Evolutionary conservation across 2,113 vertebrate species (phyloP), one percentile per base, ranked within the genome.

Genomic region (Myocastor coypus): DNA sequence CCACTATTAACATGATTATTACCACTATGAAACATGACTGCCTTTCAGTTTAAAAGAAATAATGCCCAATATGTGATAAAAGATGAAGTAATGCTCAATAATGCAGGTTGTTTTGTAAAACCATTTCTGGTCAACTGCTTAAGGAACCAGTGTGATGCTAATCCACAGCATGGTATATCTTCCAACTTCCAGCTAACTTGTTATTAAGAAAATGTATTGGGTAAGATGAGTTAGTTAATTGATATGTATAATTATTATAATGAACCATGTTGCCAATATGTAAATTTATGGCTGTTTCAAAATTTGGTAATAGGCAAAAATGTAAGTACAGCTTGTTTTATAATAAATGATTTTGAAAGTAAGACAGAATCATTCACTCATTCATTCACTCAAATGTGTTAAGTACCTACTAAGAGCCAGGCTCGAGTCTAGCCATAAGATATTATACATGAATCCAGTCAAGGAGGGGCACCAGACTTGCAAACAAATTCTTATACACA

Each of bases 241-340:
- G 93, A 84, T 94, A 87, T 40, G 52, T 64, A 92, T 1, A 94
- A 63, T 66, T 91, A 86, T 80, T 97, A 95, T 95, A 87, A 93
- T 94, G 85, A 94, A 97, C 96, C 93, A 83, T 28, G 68, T 61
- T 83, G 93, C 69, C 93, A 90, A 83, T 28, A 3, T 66, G 80
- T 96, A 96, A 90, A 96, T 89, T 87, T 89, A 92, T 81, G 68
- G 80, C 75, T 63, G 80, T 85, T 94, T 94, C 75, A 73, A 94
- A 95, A 95, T 89, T 63, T 89, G 52, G 90, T 93, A 94, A 85
- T 84, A 37, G 55, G 55, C 82, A 95, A 93, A 97, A 94, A 96
- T 63, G 20, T 81, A 95, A 57, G 37, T 89, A 91, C 95, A 55
- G 92, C 92, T 77, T 94, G 84, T 92, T 84, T 63, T 50, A 8